Base-by-base conservation (phyloP, 2,888 invertebrate species). In the Agonopterix alstromeriana region DNA sequence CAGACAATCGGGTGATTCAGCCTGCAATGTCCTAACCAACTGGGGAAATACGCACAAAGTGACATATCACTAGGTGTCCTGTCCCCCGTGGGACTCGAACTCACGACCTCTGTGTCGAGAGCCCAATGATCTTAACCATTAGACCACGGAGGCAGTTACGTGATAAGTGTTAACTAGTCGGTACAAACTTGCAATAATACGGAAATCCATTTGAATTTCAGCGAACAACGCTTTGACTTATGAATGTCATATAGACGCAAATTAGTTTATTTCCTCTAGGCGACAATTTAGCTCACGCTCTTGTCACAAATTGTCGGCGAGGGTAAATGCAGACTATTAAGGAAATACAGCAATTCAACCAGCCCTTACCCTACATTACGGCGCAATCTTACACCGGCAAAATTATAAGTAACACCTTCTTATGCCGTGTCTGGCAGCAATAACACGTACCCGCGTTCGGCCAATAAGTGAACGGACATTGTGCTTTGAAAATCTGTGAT, bases 281-380 rank as follows among this genome's bases (percentile, higher is more conserved):
- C 86, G 81, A 85, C 85, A 83, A 87, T 88, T 87, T 86, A 77
- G 73, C 83, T 79, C 82, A 82, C 86, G 85, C 77, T 82, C 83
- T 81, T 82, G 81, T 87, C 86, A 82, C 86, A 83, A 88, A 87
- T 87, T 83, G 86, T 86, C 77, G 85, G 73, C 83, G 77, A 69
- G 81, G 86, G 82, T 87, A 87, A 87, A 84, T 85, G 85, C 78
- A 82, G 82, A 84, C 84, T 87, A 87, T 87, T 87, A 87, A 81
- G 87, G 87, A 87, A 87, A 87, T 87, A 88, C 87, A 86, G 83
- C 85, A 85, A 86, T 87, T 84, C 85, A 72, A 77, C 65, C 78
- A 77, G 76, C 81, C 82, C 85, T 86, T 85, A 85, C 83, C 85
- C 82, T 70, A 79, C 71, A 87, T 88, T 86, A 87, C 77, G 55